A percentile compares a stretch with the other conserved stretches of the same genome.
These are phyloP conservation scores for Linnaemya vulpina DNA, from an alignment of 2,888 invertebrate species.

Conservation along the genomic window DNA sequence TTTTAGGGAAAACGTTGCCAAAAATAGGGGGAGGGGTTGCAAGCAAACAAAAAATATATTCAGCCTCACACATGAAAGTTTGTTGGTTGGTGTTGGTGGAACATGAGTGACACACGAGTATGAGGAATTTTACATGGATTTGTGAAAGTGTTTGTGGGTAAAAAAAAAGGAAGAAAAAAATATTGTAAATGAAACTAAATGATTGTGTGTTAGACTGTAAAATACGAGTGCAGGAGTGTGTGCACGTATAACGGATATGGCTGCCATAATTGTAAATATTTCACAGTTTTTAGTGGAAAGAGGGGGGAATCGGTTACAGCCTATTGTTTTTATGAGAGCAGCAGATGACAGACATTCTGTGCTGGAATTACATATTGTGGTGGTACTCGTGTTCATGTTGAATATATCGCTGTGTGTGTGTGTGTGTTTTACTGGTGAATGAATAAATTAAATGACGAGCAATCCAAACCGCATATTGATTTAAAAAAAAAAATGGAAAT, in stretches of 20 bases:
- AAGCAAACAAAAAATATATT: conserved; percentile 8
- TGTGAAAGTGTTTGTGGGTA: neutral
- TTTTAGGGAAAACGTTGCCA: conserved; percentile 27
- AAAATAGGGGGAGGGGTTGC: conserved; percentile 27
- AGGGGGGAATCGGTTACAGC: neutral
- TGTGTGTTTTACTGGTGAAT: conserved; percentile 11
- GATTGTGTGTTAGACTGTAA: neutral
- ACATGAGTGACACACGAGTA: conserved; percentile 9
- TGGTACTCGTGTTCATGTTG: neutral
- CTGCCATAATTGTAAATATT: conserved; percentile 64
- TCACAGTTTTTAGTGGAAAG: conserved; percentile 37
- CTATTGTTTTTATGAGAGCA: neutral
- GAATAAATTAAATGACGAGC: conserved; percentile 31
- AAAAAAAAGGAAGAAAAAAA: too few relatives aligned
- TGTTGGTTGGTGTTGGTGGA: conserved; percentile 4
- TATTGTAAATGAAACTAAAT: too few relatives aligned
- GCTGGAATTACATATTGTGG: conserved; percentile 1
- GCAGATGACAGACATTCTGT: neutral
- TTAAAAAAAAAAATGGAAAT: neutral
- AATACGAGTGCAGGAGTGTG: neutral
- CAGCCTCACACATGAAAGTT: conserved; percentile 15
- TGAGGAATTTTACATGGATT: neutral
- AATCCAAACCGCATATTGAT: neutral
- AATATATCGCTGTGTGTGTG: neutral
- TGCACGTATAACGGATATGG: conserved; percentile 46